Conservation (phyloP, 2,888 invertebrate genomes). For the Cyrtodaria siliqua region DNA sequence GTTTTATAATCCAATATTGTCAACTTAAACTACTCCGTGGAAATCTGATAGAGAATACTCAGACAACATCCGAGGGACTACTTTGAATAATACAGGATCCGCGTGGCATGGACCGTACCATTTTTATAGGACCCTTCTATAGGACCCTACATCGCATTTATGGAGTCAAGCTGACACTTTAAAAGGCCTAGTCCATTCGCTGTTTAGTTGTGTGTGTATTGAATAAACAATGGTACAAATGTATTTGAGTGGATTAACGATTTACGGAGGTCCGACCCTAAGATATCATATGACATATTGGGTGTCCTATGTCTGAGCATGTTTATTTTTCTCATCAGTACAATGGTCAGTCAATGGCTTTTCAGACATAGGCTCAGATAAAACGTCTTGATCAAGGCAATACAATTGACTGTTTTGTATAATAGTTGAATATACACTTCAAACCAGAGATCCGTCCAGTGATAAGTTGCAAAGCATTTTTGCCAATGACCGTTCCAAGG, state of each 20-base stretch:
- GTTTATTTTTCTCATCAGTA: slow-evolving; percentile 30
- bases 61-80: not conserved
- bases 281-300: slow-evolving; percentile 9
- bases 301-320: slow-evolving; percentile 10
- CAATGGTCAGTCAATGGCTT: slow-evolving; percentile 30
- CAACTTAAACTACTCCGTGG: too few species aligned
- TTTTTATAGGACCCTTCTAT: slow-evolving; percentile 13
- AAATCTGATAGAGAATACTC: too few species aligned
- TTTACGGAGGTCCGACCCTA: not conserved
- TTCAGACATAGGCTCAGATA: not conserved
- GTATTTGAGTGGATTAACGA: slow-evolving; percentile 15
- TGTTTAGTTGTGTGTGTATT: slow-evolving; percentile 13
- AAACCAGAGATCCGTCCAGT: too few species aligned
- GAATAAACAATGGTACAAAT: slow-evolving; percentile 29
- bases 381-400: slow-evolving; percentile 18
- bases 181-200: too few species aligned
- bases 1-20: too few species aligned
- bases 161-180: too few species aligned
- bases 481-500: too few species aligned
- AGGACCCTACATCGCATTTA: too few species aligned
- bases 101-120: not conserved
- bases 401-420: not conserved
- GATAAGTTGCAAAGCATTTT: too few species aligned
- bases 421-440: too few species aligned
- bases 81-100: slow-evolving; percentile 22